Conservation (phyloP, 2,113 vertebrate species). For the Nerophis lumbriciformis region DNA sequence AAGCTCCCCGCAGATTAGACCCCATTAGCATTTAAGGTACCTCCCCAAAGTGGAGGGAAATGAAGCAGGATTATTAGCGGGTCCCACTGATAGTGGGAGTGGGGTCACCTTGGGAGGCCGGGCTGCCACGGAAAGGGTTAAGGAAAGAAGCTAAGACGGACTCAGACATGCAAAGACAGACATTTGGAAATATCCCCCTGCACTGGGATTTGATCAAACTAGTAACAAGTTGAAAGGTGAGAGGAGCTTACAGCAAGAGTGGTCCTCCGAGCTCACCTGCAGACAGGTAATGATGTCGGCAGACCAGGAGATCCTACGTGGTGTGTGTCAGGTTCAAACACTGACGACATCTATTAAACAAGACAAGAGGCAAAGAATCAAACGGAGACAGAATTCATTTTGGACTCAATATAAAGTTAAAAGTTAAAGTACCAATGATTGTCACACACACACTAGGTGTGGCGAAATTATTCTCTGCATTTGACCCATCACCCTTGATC, state of each 20-base stretch:
- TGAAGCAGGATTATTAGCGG: slow-evolving; percentile 72
- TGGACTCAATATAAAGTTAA: too few species aligned
- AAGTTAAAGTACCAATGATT: too few species aligned
- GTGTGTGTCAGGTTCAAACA: background rate
- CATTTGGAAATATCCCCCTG: slow-evolving; percentile 44
- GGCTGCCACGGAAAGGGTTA: slow-evolving; percentile 28
- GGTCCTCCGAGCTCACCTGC: slow-evolving; percentile 32
- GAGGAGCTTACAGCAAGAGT: slow-evolving; percentile 35
- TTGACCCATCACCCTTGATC: too few species aligned
- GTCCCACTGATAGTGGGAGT: slow-evolving; percentile 63
- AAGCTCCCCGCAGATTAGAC: slow-evolving; percentile 69
- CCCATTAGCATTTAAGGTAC: slow-evolving; percentile 77
- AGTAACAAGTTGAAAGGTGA: slow-evolving; percentile 53
- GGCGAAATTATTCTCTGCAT: too few species aligned
- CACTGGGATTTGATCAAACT: slow-evolving; percentile 51
- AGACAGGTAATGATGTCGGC: slow-evolving; percentile 46
- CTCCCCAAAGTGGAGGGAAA: slow-evolving; percentile 67
- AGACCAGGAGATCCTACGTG: slow-evolving; percentile 38
- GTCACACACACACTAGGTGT: too few species aligned
- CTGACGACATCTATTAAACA: too few species aligned
- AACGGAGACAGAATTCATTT: too few species aligned
- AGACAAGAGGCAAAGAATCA: too few species aligned
- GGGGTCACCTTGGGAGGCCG: slow-evolving; percentile 69
- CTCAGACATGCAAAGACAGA: slow-evolving; percentile 46
- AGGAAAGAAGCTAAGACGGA: slow-evolving; percentile 44